phyloP scores from a whole-genome alignment of 2,888 invertebrate species.

The Alviniconcha strummeri region DNA sequence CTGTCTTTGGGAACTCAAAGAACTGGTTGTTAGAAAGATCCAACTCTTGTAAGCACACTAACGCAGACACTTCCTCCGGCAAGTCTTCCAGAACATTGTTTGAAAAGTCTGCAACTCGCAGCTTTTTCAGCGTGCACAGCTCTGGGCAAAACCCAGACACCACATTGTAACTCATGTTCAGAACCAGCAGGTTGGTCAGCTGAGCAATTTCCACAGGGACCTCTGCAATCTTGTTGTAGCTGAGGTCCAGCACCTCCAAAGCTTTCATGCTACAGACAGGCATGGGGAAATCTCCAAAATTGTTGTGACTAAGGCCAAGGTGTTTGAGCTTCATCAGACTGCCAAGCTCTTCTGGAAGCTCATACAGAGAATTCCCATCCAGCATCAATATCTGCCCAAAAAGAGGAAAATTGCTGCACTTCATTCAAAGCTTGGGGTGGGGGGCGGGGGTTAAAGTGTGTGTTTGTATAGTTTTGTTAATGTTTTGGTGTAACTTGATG shows the following conservation, averaged over 20 bases:
- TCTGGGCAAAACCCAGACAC: constrained; percentile 55
- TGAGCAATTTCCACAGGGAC: constrained; percentile 58
- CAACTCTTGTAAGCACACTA: constrained; percentile 72
- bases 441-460: no score
- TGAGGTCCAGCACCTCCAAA: constrained; percentile 57
- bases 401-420: not conserved
- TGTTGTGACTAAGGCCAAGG: constrained; percentile 60
- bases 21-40: constrained; percentile 68
- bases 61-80: constrained; percentile 85
- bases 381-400: constrained; percentile 39
- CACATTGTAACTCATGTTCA: constrained; percentile 56
- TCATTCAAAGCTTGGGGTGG: no score
- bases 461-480: no score
- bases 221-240: constrained; percentile 53
- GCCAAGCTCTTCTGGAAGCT: constrained; percentile 63
- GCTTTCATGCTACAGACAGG: constrained; percentile 51
- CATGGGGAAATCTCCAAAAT: constrained; percentile 58
- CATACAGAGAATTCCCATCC: constrained; percentile 57
- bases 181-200: constrained; percentile 52
- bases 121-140: constrained; percentile 51
- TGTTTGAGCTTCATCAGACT: constrained; percentile 58
- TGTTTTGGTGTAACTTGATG: no score
- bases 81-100: constrained; percentile 57
- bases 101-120: constrained; percentile 59
- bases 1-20: constrained; percentile 63